Evolutionary conservation across 1,140 invertebrate species (phyloP).

Genomic region (Zaprionus kolodkinae): DNA sequence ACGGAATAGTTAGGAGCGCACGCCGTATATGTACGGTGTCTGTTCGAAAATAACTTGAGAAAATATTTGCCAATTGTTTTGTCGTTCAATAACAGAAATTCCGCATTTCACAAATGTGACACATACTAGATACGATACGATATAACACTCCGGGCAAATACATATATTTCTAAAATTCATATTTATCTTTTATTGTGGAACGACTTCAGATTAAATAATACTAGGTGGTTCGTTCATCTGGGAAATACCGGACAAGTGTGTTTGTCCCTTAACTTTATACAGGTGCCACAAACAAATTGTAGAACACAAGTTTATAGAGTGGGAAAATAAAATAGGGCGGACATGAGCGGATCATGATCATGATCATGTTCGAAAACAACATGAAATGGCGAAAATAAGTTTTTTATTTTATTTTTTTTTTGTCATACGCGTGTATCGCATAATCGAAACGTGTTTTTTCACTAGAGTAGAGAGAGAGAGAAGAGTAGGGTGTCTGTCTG

Average conservation of each 20-base stretch:
- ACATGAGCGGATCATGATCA: neutral
- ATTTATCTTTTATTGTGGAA: constrained; percentile 20
- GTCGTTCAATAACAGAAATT: constrained; percentile 65
- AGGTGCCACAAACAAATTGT: constrained; percentile 24
- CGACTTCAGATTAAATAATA: constrained; percentile 59
- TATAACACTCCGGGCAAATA: neutral
- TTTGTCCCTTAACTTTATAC: constrained; percentile 29
- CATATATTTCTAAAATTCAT: constrained; percentile 1
- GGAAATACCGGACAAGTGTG: constrained; percentile 49
- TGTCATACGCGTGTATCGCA: constrained; percentile 59
- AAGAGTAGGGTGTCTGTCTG: neutral
- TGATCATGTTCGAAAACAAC: neutral
- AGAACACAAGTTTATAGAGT: neutral
- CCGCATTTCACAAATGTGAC: constrained; percentile 59
- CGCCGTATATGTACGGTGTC: neutral
- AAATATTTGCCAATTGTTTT: constrained; percentile 61
- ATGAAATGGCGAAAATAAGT: constrained; percentile 32
- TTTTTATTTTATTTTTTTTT: constrained; percentile 10
- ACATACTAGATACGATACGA: constrained; percentile 45
- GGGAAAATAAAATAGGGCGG: constrained; percentile 2
- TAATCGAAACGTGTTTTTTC: constrained; percentile 56
- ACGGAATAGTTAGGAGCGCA: constrained; percentile 24
- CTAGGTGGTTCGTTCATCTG: constrained; percentile 24
- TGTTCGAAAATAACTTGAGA: constrained; percentile 37
- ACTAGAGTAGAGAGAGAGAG: constrained; percentile 1